Conservation (phyloP, 2,888 invertebrate genomes). For the Caenorhabditis plicata region DNA sequence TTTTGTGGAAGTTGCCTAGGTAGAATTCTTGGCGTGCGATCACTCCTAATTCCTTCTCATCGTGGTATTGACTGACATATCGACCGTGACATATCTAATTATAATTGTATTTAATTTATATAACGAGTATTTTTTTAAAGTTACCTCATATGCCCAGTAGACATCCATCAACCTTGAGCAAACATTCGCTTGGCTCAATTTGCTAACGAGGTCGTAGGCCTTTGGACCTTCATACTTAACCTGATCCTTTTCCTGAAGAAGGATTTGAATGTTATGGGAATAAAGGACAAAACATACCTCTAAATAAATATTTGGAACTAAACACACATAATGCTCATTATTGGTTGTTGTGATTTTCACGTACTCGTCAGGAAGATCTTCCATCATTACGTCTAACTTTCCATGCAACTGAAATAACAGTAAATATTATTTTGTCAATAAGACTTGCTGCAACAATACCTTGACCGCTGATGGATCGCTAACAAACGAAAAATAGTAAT, state of each 20-base stretch:
- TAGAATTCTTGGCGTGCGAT: constrained; percentile 53
- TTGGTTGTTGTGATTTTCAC: constrained; percentile 19
- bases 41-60: constrained; percentile 76
- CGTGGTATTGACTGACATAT: constrained; percentile 89
- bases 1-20: constrained; percentile 55
- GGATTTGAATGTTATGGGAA: too few relatives aligned
- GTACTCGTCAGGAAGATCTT: constrained; percentile 14
- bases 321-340: constrained; percentile 32
- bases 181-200: constrained; percentile 55
- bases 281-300: constrained; percentile 7
- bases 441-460: too few relatives aligned
- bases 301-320: constrained; percentile 18
- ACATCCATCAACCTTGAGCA: constrained; percentile 67
- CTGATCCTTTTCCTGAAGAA: constrained; percentile 9
- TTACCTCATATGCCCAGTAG: constrained; percentile 57
- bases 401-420: constrained; percentile 2
- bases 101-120: not conserved
- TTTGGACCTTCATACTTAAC: constrained; percentile 17
- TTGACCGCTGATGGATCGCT: constrained; percentile 7
- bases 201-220: constrained; percentile 11
- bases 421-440: not conserved
- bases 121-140: too few relatives aligned
- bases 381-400: not conserved
- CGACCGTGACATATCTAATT: constrained; percentile 53
- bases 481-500: constrained; percentile 31